Percentiles rank a stretch among this genome's conserved stretches.
Evolutionary conservation across 2,888 invertebrate species (phyloP).

Genomic region (Charanyca ferruginea): DNA sequence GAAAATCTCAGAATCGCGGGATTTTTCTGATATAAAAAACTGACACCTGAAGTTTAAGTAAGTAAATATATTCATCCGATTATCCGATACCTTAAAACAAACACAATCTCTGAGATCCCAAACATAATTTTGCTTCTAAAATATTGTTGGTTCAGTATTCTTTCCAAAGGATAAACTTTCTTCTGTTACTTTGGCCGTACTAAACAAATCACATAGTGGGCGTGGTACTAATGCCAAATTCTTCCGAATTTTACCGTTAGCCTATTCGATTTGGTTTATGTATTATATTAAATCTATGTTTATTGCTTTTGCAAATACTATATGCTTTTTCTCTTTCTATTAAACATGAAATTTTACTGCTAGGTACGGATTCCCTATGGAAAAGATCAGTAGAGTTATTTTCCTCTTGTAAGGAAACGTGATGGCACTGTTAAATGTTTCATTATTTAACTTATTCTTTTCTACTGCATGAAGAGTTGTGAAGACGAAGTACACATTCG

Average conservation of each 20-base stretch:
- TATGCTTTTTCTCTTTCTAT: conserved; percentile 1
- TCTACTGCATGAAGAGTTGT: neutral
- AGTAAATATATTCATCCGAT: no score
- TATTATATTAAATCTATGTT: conserved; percentile 18
- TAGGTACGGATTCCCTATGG: conserved; percentile 28
- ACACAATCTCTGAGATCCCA: neutral
- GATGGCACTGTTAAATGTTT: conserved; percentile 28
- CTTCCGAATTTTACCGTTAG: conserved; percentile 34
- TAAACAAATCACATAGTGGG: conserved; percentile 21
- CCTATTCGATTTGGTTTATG: neutral
- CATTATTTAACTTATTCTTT: conserved; percentile 30
- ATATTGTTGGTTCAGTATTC: no score
- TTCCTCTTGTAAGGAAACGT: conserved; percentile 27
- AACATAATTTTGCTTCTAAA: no score
- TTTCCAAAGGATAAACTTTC: conserved; percentile 24
- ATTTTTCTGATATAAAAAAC: no score
- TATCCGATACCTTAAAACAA: neutral
- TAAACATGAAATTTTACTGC: conserved; percentile 9
- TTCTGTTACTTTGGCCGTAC: conserved; percentile 18
- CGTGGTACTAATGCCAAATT: conserved; percentile 37
- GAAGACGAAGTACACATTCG: neutral
- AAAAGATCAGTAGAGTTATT: conserved; percentile 24
- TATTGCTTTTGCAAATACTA: conserved; percentile 1
- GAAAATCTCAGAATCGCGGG: no score
- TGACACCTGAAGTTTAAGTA: no score